phyloP scores from a whole-genome alignment of 2,888 invertebrate genomes.

The Zhuqinia jingwanae region DNA sequence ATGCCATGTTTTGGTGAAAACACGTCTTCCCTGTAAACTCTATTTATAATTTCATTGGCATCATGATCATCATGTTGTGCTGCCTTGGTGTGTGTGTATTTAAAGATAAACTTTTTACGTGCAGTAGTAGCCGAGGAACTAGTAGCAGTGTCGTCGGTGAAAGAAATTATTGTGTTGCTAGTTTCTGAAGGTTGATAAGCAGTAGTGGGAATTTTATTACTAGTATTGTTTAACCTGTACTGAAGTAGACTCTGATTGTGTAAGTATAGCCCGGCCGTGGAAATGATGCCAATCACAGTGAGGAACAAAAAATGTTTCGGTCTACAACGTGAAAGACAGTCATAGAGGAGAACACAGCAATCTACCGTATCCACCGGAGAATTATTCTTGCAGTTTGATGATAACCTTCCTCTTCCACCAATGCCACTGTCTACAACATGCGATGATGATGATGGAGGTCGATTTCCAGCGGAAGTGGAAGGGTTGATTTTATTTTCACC shows the following conservation, averaged over 20 bases:
- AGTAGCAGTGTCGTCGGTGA: background rate
- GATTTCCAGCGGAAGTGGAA: background rate
- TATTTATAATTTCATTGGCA: no score
- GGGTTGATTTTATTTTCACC: background rate
- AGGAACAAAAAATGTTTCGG: conserved; percentile 45
- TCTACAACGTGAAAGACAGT: conserved; percentile 31
- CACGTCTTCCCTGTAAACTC: conserved; percentile 41
- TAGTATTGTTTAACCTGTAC: conserved; percentile 47
- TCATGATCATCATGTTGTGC: conserved; percentile 24
- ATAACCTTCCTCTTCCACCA: no score
- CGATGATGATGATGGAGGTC: background rate
- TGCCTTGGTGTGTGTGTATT: no score
- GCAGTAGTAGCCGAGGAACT: background rate
- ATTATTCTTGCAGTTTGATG: background rate
- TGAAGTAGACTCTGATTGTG: conserved; percentile 42
- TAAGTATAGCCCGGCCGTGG: conserved; percentile 29
- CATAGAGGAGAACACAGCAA: conserved; percentile 52
- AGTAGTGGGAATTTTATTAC: background rate
- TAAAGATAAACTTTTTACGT: background rate
- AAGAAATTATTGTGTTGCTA: no score
- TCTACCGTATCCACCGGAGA: conserved; percentile 35
- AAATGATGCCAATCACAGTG: conserved; percentile 15
- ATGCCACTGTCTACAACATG: no score
- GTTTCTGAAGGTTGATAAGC: background rate
- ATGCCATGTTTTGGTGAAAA: conserved; percentile 60